Conservation (phyloP, 1,140 invertebrate genomes). For the Heliconius hewitsoni region DNA sequence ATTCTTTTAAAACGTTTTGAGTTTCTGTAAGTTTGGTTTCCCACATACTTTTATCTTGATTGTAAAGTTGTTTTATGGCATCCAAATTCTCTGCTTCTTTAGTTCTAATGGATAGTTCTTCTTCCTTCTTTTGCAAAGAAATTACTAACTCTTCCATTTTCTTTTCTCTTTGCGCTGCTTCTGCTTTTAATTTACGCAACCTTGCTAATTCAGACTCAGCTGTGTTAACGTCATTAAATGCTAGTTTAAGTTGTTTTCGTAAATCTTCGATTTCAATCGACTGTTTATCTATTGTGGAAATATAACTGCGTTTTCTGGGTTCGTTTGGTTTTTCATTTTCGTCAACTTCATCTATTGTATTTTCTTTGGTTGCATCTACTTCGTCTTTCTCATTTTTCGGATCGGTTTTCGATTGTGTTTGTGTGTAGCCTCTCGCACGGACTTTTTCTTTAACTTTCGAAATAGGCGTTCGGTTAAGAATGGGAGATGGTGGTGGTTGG, state of each 20-base stretch:
- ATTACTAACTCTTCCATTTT: constrained; percentile 87
- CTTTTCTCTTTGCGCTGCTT: constrained; percentile 84
- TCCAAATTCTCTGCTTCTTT: constrained; percentile 86
- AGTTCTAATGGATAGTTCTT: constrained; percentile 85
- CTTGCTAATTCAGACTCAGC: constrained; percentile 87
- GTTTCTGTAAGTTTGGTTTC: constrained; percentile 84
- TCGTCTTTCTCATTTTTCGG: constrained; percentile 74
- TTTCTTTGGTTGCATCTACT: constrained; percentile 78
- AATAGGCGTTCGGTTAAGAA: constrained; percentile 85
- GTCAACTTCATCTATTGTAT: constrained; percentile 62
- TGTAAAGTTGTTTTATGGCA: constrained; percentile 83
- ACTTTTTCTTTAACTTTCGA: constrained; percentile 90
- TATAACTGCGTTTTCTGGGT: constrained; percentile 78
- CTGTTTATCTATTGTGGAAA: constrained; percentile 84
- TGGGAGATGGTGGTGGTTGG: constrained; percentile 88
- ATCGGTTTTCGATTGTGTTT: constrained; percentile 79
- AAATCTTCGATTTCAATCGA: constrained; percentile 86
- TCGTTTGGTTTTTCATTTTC: constrained; percentile 78
- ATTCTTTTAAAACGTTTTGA: constrained; percentile 84
- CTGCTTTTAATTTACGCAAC: constrained; percentile 85
- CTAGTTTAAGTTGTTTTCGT: constrained; percentile 78
- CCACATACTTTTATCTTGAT: constrained; percentile 84
- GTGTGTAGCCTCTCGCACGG: constrained; percentile 81
- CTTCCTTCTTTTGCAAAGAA: constrained; percentile 86
- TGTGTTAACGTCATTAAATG: constrained; percentile 68